These are phyloP conservation scores for Pteria penguin DNA, from an alignment of 2,888 invertebrate species.

Conservation along the genomic window DNA sequence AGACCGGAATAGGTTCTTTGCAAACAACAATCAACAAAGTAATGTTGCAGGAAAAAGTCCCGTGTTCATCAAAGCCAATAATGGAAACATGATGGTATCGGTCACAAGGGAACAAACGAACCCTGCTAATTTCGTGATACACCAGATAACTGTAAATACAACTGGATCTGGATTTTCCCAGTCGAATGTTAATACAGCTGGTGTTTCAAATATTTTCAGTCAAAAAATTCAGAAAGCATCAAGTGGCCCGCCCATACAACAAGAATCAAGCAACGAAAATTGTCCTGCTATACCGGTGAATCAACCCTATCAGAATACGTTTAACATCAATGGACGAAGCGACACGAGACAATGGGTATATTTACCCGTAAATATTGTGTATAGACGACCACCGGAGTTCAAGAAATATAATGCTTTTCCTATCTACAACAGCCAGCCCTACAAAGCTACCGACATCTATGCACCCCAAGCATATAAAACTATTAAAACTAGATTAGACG, in stretches of 20 bases:
- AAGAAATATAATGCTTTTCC: slow-evolving; percentile 61
- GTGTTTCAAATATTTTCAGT: too few species aligned
- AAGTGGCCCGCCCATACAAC: not conserved
- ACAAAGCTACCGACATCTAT: slow-evolving; percentile 64
- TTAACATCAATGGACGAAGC: slow-evolving; percentile 66
- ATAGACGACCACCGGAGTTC: slow-evolving; percentile 66
- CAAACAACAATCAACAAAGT: not conserved
- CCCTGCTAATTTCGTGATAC: slow-evolving; percentile 1
- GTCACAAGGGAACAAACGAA: not conserved
- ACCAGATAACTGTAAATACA: not conserved
- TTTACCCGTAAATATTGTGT: slow-evolving; percentile 68
- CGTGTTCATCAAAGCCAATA: not conserved
- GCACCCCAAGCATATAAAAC: slow-evolving; percentile 51
- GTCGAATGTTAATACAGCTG: not conserved
- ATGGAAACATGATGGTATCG: slow-evolving; percentile 2
- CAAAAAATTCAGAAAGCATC: not conserved
- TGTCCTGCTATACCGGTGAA: slow-evolving; percentile 52
- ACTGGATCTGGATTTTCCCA: not conserved
- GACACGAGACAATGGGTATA: slow-evolving; percentile 70
- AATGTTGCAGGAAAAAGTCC: not conserved
- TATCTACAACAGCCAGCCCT: slow-evolving; percentile 58
- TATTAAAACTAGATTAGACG: slow-evolving; percentile 47
- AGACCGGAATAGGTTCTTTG: not conserved
- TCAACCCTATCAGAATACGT: slow-evolving; percentile 64
- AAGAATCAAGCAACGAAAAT: not conserved